phyloP scores from a whole-genome alignment of 2,888 invertebrate species.

The Alloscopus bannaensis region DNA sequence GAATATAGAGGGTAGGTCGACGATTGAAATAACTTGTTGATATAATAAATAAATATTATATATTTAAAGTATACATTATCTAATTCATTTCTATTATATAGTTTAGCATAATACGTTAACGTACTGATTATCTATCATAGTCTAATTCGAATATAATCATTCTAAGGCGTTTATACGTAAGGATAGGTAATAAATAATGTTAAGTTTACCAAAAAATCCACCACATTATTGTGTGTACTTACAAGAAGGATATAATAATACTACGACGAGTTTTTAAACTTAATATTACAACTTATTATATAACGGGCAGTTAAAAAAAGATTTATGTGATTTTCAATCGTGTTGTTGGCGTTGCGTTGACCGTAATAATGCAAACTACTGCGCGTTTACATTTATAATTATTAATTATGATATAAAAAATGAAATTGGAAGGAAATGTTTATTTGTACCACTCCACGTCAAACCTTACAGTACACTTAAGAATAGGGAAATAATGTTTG shows the following conservation, averaged over 20 bases:
- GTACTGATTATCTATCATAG: constrained; percentile 53
- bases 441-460: constrained; percentile 12
- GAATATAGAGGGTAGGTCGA: constrained; percentile 36
- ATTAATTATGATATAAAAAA: constrained; percentile 22
- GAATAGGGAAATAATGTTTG: constrained; percentile 1
- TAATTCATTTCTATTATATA: constrained; percentile 43
- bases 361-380: constrained; percentile 57
- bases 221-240: too few species aligned
- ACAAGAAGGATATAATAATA: too few species aligned
- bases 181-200: background rate
- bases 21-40: constrained; percentile 57
- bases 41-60: constrained; percentile 36
- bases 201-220: too few species aligned
- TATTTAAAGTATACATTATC: constrained; percentile 12
- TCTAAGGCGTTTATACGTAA: background rate
- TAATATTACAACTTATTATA: too few species aligned
- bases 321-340: constrained; percentile 54
- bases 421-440: background rate
- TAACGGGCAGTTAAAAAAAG: constrained; percentile 33
- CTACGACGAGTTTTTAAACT: too few species aligned
- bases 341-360: constrained; percentile 63
- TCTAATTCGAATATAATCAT: background rate
- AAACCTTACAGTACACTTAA: background rate
- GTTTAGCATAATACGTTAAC: constrained; percentile 35
- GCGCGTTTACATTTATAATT: constrained; percentile 29